Conservation (phyloP, 1,140 invertebrate genomes). For the Ridgeia piscesae region DNA sequence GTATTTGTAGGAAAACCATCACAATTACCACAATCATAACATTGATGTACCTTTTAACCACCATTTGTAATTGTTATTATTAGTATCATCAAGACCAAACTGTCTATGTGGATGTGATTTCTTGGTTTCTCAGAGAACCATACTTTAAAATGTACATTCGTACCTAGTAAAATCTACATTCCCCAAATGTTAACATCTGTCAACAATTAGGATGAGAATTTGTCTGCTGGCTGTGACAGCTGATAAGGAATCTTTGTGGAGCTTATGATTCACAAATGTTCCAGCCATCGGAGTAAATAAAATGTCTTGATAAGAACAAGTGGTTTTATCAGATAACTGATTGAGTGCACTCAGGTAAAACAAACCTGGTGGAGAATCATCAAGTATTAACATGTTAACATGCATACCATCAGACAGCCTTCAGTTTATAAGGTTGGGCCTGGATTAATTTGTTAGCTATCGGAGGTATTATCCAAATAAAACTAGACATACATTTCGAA, state of each 20-base stretch:
- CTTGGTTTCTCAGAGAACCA: neutral
- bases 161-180: neutral
- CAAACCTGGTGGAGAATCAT: neutral
- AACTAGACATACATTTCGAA: no score
- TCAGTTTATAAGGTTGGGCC: neutral
- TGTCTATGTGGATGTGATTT: neutral
- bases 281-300: neutral
- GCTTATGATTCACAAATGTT: neutral
- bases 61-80: neutral
- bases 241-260: neutral
- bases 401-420: neutral
- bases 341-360: neutral
- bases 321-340: slow-evolving; percentile 14
- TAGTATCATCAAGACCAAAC: neutral
- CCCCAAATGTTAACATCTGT: neutral
- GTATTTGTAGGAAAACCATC: no score
- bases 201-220: neutral
- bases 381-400: neutral
- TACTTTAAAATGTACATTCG: neutral
- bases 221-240: neutral
- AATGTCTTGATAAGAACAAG: slow-evolving; percentile 35
- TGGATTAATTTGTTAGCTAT: neutral
- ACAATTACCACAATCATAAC: no score
- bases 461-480: no score
- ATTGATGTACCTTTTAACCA: no score